phyloP scores from a whole-genome alignment of 2,797 vertebrate genomes.

The Dipus sagitta region DNA sequence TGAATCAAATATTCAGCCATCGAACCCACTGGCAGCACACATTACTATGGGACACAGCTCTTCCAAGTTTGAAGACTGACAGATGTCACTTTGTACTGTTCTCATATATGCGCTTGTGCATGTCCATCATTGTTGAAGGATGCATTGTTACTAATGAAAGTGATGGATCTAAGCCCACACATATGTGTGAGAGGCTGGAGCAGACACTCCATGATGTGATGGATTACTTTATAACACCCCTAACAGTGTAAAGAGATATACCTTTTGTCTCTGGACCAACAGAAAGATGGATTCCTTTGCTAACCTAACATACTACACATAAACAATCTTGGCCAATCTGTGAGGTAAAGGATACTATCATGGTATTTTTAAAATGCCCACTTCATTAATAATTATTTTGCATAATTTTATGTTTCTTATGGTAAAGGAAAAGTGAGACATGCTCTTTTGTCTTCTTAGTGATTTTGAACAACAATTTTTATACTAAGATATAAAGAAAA shows the following conservation, averaged over 20 bases:
- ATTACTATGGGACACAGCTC: background rate
- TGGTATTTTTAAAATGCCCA: background rate
- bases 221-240: background rate
- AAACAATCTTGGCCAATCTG: background rate
- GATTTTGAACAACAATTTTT: slow-evolving; percentile 44
- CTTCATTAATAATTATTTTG: background rate
- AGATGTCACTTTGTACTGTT: background rate
- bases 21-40: background rate
- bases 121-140: background rate
- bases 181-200: background rate
- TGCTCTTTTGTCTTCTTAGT: background rate
- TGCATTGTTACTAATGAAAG: slow-evolving; percentile 3
- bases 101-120: background rate
- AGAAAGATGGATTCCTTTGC: background rate
- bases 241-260: background rate
- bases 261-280: background rate
- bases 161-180: background rate
- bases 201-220: background rate
- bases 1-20: background rate
- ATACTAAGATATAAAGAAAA: slow-evolving; percentile 1
- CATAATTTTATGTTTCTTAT: background rate
- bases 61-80: slow-evolving; percentile 15
- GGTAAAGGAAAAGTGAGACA: background rate
- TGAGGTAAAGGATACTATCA: background rate
- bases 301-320: slow-evolving; percentile 14